Evolutionary conservation across 2,888 invertebrate genomes (phyloP), one percentile per base, ranked within the genome.

Genomic region (Didymodactylos carnosus): DNA sequence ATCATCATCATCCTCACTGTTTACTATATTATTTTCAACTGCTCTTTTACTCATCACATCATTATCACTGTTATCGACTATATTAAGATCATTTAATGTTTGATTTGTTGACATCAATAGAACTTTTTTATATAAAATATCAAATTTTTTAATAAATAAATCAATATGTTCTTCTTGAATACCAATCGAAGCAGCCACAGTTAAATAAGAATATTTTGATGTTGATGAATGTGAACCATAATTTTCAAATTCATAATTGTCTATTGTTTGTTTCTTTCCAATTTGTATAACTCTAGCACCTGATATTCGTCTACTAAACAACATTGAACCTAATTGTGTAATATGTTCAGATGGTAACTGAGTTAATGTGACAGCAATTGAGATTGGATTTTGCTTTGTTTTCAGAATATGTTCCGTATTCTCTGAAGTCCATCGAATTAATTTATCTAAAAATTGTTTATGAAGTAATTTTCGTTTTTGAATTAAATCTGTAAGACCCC

Each of bases 141-240:
- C 85, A 70, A 90, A 82, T 78, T 88, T 86, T 77, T 86, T 85
- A 70, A 89, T 84, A 80, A 90, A 90, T 29, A 84, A 81, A 79
- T 89, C 88, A n/a, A 90, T 86, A 79, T 90, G 90, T 5, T 82
- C 79, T 77, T 85, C 85, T 69, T 86, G 86, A 81, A 89, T 86
- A 6, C 90, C 90, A 46, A 91, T 82, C 10, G 88, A 86, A 5
- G 89, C 89, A 23, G 90, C 90, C 71, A 88, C 89, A 6, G 90
- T 90, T 77, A 90, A 83, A 80, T 90, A 90, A 3, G 88, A 86
- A 76, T 84, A 82, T 16, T 86, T 85, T 78, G 87, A 87, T 77
- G 84, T 82, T 78, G 86, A 84, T 77, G 85, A 84, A 81, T 90
- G 90, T 14, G 88, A 86, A 70, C 90, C 89, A 87, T 89, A 90